Evolutionary conservation across 2,113 vertebrate genomes (phyloP), one percentile per base, ranked within the genome.

Genomic region (Oryzias javanicus): DNA sequence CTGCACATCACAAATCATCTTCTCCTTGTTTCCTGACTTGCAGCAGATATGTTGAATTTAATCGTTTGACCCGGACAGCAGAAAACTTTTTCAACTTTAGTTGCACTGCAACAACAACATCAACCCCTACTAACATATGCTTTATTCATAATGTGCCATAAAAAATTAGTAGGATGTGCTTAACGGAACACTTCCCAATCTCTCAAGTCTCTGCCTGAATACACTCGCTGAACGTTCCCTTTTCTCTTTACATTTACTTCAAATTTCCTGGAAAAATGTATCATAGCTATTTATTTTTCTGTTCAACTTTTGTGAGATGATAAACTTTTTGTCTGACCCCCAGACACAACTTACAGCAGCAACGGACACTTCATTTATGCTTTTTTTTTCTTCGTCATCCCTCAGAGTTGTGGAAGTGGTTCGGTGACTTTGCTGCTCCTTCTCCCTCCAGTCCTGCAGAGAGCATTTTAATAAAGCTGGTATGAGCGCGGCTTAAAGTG

Each of bases 401-500:
- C 67, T 25, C 51, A 66, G 55, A 67, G 44, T 25, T 80, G 57
- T 55, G 59, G 57, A 53, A 57, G 68, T 74, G 58, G 55, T 10
- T 42, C 29, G 55, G 51, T 27, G 58, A 60, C 56, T 57, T 56
- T 19, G 42, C 60, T 3, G 7, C 56, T 66, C 58, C 51, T 51
- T 73, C 63, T 63, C 66, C 56, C 55, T 51, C 17, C 42, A 41
- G 49, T 72, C 22, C 48, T 60, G 57, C 54, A 64, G 60, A 75
- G 63, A 60, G 79, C 55, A 80, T 80, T 86, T 89, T 86, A 84
- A 82, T 86, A 86, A 81, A 79, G 67, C 53, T 15, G 49, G 55
- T 58, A 71, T 63, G 72, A 81, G 55, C 51, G 16, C 10, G 29
- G 67, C 74, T 82, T 79, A 69, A 84, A 83, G 79, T 80, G 77